Evolutionary conservation across 2,888 invertebrate species (phyloP).

Genomic region (Trichogramma dendrolimi): DNA sequence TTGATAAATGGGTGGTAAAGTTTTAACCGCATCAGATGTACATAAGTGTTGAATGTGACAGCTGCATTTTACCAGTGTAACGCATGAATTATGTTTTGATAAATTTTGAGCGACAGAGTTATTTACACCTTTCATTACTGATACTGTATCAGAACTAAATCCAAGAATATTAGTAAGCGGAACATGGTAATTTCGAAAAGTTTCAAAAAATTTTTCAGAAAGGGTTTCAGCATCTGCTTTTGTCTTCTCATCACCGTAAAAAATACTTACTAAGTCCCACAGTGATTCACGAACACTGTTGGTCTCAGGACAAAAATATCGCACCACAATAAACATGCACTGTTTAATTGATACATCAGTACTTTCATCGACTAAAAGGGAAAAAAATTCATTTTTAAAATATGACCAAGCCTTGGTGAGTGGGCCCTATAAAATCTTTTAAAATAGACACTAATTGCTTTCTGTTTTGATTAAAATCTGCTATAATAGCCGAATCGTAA

Average conservation of each 20-base stretch:
- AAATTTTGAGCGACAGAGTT: conserved; percentile 39
- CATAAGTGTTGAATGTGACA: conserved; percentile 42
- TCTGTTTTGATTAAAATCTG: conserved; percentile 32
- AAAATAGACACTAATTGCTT: conserved; percentile 33
- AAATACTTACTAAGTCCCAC: conserved; percentile 31
- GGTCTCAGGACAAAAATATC: conserved; percentile 27
- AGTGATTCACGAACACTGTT: conserved; percentile 27
- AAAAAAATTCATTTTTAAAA: conserved; percentile 33
- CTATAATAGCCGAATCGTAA: conserved; percentile 34
- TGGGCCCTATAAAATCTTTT: conserved; percentile 34
- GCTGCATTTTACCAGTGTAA: conserved; percentile 36
- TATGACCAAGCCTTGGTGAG: conserved; percentile 33
- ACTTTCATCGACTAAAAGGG: conserved; percentile 36
- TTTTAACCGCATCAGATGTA: conserved; percentile 39
- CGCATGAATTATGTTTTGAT: conserved; percentile 28
- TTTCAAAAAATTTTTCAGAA: conserved; percentile 20
- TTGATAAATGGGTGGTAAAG: conserved; percentile 36
- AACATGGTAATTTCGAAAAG: conserved; percentile 25
- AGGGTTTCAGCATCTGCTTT: conserved; percentile 26
- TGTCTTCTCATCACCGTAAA: conserved; percentile 14
- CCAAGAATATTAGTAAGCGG: conserved; percentile 36
- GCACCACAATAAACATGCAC: conserved; percentile 31
- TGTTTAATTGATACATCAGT: conserved; percentile 33
- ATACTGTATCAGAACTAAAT: conserved; percentile 35
- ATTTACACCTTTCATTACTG: conserved; percentile 35